phyloP scores from a whole-genome alignment of 2,113 vertebrate genomes.

The Thamnophis sirtalis region DNA sequence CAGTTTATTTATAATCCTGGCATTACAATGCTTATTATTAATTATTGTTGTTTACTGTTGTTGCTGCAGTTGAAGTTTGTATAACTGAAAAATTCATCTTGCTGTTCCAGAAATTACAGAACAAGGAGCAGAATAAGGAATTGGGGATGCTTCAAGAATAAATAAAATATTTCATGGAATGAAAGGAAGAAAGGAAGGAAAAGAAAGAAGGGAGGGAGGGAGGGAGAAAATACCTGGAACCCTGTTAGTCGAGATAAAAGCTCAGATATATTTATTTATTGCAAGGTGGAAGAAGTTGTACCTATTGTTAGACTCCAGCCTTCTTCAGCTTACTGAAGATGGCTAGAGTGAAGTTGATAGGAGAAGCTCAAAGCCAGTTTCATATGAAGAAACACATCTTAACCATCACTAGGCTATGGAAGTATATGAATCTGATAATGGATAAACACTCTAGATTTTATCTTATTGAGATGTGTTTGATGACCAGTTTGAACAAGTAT shows the following conservation, averaged over 20 bases:
- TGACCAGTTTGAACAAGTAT: neutral
- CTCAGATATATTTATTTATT: neutral
- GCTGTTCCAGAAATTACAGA: neutral
- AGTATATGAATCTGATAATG: neutral
- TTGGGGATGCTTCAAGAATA: neutral
- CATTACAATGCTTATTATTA: neutral
- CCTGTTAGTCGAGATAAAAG: neutral
- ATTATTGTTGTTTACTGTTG: neutral
- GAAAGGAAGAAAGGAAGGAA: neutral
- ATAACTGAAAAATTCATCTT: neutral
- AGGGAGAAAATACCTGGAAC: neutral
- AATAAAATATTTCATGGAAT: neutral
- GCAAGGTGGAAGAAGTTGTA: neutral
- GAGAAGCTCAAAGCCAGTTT: neutral
- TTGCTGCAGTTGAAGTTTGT: neutral
- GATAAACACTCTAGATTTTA: neutral
- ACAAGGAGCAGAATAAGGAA: neutral
- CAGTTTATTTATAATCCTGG: neutral
- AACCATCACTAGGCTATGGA: neutral
- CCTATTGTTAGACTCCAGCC: neutral
- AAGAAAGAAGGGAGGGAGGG: neutral
- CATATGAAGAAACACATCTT: neutral
- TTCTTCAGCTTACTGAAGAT: neutral
- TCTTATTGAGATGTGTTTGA: neutral
- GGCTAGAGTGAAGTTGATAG: neutral